These are phyloP conservation scores for Solenopsis fugax DNA, from an alignment of 1,140 invertebrate species.

Conservation along the genomic window DNA sequence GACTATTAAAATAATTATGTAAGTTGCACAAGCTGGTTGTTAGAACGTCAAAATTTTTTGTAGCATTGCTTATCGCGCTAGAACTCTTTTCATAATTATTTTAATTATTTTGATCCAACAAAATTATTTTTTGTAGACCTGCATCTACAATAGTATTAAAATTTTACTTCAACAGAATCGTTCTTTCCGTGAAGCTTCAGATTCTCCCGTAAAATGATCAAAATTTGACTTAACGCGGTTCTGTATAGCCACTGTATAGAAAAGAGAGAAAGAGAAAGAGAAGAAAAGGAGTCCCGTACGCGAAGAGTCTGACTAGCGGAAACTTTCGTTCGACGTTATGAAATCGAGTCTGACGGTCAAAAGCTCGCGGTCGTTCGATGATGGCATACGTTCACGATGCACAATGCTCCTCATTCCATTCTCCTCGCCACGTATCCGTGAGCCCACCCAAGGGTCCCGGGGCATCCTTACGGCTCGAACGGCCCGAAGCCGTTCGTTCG, in stretches of 20 bases:
- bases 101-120: too few relatives aligned
- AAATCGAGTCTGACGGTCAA: conserved; percentile 39
- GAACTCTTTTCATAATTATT: too few relatives aligned
- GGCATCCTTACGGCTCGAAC: not conserved
- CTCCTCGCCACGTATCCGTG: conserved; percentile 68
- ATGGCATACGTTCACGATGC: conserved; percentile 41
- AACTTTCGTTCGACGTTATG: conserved; percentile 65
- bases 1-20: too few relatives aligned
- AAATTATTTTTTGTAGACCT: too few relatives aligned
- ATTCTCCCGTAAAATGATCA: not conserved
- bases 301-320: conserved; percentile 30
- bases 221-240: not conserved
- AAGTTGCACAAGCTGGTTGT: too few relatives aligned
- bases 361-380: conserved; percentile 32
- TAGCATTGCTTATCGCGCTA: too few relatives aligned
- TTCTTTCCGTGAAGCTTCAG: too few relatives aligned
- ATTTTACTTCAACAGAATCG: too few relatives aligned
- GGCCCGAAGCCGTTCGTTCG: conserved; percentile 59
- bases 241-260: not conserved
- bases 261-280: not conserved
- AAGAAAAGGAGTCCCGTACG: not conserved
- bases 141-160: too few relatives aligned
- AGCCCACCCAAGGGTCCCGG: conserved; percentile 69
- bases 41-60: too few relatives aligned
- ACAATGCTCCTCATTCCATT: conserved; percentile 64